Conservation (phyloP, 2,113 vertebrate species). For the Sorex fumeus region DNA sequence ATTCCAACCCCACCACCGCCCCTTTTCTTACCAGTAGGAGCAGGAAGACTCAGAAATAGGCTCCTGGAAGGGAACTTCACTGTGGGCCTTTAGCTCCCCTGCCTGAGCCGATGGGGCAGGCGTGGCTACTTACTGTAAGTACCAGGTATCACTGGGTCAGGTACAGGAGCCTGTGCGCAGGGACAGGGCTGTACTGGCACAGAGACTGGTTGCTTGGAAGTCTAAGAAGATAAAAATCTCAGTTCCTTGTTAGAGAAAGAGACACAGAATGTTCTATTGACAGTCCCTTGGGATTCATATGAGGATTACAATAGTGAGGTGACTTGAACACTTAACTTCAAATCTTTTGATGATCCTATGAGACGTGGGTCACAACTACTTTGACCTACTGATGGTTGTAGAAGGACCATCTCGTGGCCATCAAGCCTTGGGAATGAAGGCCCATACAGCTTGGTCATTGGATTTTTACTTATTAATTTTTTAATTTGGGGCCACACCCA, state of each 20-base stretch:
- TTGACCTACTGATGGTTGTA: neutral
- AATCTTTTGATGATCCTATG: neutral
- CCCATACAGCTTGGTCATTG: neutral
- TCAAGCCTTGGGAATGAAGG: neutral
- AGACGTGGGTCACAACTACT: neutral
- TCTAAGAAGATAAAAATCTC: neutral
- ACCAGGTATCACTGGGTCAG: neutral
- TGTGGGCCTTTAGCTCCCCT: neutral
- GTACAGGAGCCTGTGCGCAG: neutral
- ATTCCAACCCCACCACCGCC: neutral
- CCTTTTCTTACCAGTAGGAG: neutral
- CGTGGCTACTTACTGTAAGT: no score
- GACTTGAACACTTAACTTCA: neutral
- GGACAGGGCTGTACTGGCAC: accelerated
- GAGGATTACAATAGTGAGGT: neutral
- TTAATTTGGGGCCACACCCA: no score
- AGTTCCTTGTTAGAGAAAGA: conserved; percentile 37
- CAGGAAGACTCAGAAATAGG: conserved; percentile 1
- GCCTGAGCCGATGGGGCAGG: neutral
- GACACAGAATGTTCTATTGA: neutral
- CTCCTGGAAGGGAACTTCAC: conserved; percentile 38
- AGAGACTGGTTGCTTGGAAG: neutral
- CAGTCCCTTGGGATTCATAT: neutral
- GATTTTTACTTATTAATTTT: neutral
- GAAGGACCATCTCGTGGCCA: neutral